phyloP scores from a whole-genome alignment of 2,797 vertebrate genomes.

The Malurus splendens region DNA sequence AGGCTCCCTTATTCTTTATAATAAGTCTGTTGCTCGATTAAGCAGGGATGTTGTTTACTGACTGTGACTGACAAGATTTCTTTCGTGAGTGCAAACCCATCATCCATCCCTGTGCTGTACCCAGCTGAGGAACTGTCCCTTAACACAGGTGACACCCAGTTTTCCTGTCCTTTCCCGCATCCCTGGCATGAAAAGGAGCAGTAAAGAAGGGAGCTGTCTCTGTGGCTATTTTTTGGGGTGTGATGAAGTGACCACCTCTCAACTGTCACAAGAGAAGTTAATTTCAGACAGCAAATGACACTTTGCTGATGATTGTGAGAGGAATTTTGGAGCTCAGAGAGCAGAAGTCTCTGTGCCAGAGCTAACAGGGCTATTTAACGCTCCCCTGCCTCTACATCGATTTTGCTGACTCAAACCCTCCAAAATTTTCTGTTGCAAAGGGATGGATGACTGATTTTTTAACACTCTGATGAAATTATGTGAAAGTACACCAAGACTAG shows the following conservation, averaged over 20 bases:
- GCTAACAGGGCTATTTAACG: neutral
- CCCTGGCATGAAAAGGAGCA: rapidly evolving
- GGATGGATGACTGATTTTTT: neutral
- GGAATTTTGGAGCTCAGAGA: neutral
- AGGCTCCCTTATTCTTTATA: neutral
- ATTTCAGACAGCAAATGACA: neutral
- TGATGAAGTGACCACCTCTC: neutral
- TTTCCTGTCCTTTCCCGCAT: neutral
- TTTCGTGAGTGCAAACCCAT: neutral
- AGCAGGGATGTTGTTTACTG: neutral
- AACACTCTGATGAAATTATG: neutral
- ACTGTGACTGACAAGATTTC: neutral
- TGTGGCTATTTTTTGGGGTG: neutral
- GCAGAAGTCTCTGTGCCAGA: neutral
- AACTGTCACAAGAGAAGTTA: neutral
- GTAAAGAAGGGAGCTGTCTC: neutral
- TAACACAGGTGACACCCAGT: neutral
- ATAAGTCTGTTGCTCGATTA: rapidly evolving
- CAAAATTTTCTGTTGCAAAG: neutral
- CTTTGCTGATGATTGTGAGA: neutral
- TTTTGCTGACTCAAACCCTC: neutral
- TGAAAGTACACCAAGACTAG: neutral
- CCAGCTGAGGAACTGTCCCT: neutral
- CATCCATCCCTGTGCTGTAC: neutral
- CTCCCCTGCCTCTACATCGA: neutral